Evolutionary conservation across 2,888 invertebrate species (phyloP), one percentile per base, ranked within the genome.

Genomic region (Amblyteles armatorius): DNA sequence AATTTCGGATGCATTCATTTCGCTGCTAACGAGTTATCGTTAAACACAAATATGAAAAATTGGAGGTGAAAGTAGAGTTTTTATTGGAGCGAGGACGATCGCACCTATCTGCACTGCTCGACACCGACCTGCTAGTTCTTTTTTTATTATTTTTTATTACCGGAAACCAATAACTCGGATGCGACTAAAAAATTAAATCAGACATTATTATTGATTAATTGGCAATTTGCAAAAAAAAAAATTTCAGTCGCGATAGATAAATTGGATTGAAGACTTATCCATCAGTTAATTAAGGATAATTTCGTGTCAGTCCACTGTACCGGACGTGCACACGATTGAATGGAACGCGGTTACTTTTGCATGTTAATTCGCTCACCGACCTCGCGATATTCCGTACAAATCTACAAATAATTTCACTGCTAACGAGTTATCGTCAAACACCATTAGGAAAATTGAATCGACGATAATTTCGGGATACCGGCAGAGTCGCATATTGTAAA

Each of bases 41-140:
- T 19, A 36, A 36, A 19, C 22, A 36, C 65, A 9, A 65, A 67
- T 52, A 67, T 0, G 7, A 33, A 33, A 40, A 40, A 40, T 40
- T 40, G 9, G 40, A 0, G 0, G 40, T 73, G 60, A 73, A n/a
- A 9, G 19, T 55, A 44, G n/a, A 22, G 4, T 55, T 22, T 40
- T 1, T 16, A 19, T 52, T 3, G 57, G 22, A 57, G 33, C 7
- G 52, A 48, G 33, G 33, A 63, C 60, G 29, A 63, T 9, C 57
- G 16, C 63, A 36, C 52, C 33, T 57, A 57, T 36, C 36, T 63
- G 65, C 55, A 55, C 22, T 48, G 29, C 63, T 79, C 74, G 68
- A 78, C 52, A 16, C 16, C 68, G 68, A 73, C 73, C 77, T 44
- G 9, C 29, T 50, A 68, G 50, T 68, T 81, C 40, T 74, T 63